These are phyloP conservation scores for Stomatorhinus walkeri DNA, from an alignment of 2,797 vertebrate species.

Conservation along the genomic window DNA sequence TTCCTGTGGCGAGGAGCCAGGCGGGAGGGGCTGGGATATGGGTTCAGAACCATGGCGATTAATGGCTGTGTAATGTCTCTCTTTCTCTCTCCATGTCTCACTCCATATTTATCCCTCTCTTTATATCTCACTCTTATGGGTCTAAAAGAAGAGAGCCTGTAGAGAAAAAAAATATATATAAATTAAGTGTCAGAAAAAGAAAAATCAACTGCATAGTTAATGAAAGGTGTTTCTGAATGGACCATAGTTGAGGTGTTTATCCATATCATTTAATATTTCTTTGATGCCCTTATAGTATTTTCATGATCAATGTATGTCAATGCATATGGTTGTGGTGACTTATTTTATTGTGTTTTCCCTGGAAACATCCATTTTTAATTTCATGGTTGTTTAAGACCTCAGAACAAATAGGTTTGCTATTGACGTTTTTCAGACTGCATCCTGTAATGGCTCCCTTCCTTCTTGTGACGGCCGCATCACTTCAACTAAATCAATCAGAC, in stretches of 20 bases:
- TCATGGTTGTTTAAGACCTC: neutral
- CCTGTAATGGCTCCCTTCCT: neutral
- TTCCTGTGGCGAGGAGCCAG: conserved; percentile 29
- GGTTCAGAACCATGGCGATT: conserved; percentile 25
- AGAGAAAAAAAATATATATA: neutral
- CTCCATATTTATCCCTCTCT: neutral
- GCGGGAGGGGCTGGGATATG: neutral
- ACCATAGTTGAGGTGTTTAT: neutral
- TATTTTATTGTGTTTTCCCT: neutral
- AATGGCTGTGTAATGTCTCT: conserved; percentile 23
- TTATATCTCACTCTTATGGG: neutral
- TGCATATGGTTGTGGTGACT: neutral
- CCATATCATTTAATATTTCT: neutral
- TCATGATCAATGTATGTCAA: neutral
- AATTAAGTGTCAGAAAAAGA: neutral
- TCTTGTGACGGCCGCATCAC: neutral
- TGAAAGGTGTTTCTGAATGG: neutral
- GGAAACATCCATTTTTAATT: neutral
- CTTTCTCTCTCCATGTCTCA: neutral
- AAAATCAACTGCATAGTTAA: neutral
- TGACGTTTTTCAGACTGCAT: neutral
- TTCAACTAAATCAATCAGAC: neutral
- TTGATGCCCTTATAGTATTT: neutral
- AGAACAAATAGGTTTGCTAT: neutral
- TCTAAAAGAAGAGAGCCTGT: neutral